Conservation (phyloP, 1,140 invertebrate genomes). For the Bombus haemorrhoidalis region DNA sequence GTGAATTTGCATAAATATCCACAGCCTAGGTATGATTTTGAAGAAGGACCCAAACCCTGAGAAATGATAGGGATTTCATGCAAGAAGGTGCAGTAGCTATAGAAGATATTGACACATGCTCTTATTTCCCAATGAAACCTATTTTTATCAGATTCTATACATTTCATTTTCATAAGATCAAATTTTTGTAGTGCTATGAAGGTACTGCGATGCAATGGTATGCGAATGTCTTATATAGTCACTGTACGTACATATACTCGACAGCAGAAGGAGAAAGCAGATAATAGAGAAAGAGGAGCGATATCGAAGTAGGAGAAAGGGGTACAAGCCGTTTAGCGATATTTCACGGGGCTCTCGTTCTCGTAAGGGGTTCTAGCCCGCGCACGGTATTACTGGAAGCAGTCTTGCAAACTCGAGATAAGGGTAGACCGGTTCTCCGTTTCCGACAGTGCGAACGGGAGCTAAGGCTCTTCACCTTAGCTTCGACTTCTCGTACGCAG, state of each 20-base stretch:
- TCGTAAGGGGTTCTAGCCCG: constrained; percentile 67
- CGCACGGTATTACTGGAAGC: constrained; percentile 79
- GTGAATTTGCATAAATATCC: too few relatives aligned
- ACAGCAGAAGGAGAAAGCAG: not conserved
- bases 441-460: constrained; percentile 71
- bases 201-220: too few relatives aligned
- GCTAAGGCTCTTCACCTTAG: constrained; percentile 69
- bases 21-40: not conserved
- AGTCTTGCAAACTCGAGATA: constrained; percentile 82
- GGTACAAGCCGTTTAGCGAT: constrained; percentile 77
- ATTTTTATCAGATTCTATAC: too few relatives aligned
- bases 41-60: not conserved
- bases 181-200: too few relatives aligned
- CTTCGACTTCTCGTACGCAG: constrained; percentile 40
- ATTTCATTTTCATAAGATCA: too few relatives aligned
- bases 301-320: constrained; percentile 54
- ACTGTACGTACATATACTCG: too few relatives aligned
- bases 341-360: constrained; percentile 80
- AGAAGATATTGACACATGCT: too few relatives aligned
- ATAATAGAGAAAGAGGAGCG: not conserved
- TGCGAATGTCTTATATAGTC: too few relatives aligned
- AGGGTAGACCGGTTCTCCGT: constrained; percentile 72
- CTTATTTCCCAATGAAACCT: too few relatives aligned
- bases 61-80: not conserved
- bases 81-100: too few relatives aligned